Evolutionary conservation across 2,113 vertebrate genomes (phyloP).

Genomic region (Nestor notabilis): DNA sequence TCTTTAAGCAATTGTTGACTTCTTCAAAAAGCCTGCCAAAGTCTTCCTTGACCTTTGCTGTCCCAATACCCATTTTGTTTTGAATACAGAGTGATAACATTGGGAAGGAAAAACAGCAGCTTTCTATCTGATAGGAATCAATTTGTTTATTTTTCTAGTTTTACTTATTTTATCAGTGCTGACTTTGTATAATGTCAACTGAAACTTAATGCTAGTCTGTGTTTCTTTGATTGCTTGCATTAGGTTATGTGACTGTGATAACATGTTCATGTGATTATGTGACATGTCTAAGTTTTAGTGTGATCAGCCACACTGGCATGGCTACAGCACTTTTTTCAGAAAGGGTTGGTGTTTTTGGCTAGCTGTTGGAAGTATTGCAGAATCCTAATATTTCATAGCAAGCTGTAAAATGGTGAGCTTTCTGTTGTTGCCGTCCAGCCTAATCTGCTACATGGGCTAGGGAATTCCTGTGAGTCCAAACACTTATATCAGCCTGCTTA

Average conservation of each 20-base stretch:
- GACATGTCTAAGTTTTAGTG: neutral
- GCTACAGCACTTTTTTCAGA: neutral
- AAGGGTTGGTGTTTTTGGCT: neutral
- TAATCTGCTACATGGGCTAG: neutral
- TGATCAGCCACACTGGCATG: neutral
- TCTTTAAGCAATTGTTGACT: neutral
- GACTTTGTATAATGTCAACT: neutral
- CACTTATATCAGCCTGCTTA: neutral
- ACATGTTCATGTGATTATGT: accelerated
- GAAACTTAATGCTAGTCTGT: neutral
- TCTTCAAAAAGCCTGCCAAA: neutral
- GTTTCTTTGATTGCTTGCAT: neutral
- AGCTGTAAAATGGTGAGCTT: neutral
- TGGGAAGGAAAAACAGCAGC: neutral
- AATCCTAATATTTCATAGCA: neutral
- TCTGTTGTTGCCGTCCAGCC: neutral
- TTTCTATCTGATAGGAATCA: neutral
- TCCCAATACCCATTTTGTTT: neutral
- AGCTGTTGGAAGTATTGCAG: neutral
- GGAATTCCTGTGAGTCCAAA: neutral
- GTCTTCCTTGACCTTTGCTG: neutral
- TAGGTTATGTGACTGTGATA: neutral
- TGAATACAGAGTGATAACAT: neutral
- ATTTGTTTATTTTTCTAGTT: neutral
- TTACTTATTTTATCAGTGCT: neutral